phyloP scores from a whole-genome alignment of 2,888 invertebrate species.

The Himalopsyche tibetana region DNA sequence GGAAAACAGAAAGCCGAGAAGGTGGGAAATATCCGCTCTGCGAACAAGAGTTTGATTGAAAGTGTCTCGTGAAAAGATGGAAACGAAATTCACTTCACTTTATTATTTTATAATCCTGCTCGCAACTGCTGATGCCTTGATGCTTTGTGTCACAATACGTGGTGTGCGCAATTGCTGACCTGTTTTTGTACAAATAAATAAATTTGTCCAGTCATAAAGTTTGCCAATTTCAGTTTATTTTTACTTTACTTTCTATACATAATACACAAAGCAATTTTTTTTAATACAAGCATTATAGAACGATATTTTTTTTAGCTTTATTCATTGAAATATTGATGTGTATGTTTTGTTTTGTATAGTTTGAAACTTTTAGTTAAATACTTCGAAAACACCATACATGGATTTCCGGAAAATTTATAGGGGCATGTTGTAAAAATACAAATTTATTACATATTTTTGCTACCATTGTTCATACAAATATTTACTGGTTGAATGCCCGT shows the following conservation, averaged over 20 bases:
- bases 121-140: slow-evolving; percentile 12
- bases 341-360: no score
- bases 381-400: no score
- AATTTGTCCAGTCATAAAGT: neutral
- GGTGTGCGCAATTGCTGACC: neutral
- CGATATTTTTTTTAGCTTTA: no score
- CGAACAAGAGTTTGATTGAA: slow-evolving; percentile 44
- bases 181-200: neutral
- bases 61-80: slow-evolving; percentile 45
- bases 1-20: neutral
- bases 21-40: neutral
- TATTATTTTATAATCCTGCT: slow-evolving; percentile 47
- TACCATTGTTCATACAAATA: no score
- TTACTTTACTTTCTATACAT: neutral
- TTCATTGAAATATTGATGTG: no score
- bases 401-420: no score
- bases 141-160: slow-evolving; percentile 5
- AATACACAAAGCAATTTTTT: no score
- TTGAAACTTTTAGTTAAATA: no score
- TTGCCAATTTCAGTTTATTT: neutral
- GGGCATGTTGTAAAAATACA: no score
- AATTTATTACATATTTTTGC: no score
- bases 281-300: no score
- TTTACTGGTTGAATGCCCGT: no score
- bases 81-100: slow-evolving; percentile 39